Evolutionary conservation across 2,888 invertebrate species (phyloP).

Genomic region (Athalia circularis): DNA sequence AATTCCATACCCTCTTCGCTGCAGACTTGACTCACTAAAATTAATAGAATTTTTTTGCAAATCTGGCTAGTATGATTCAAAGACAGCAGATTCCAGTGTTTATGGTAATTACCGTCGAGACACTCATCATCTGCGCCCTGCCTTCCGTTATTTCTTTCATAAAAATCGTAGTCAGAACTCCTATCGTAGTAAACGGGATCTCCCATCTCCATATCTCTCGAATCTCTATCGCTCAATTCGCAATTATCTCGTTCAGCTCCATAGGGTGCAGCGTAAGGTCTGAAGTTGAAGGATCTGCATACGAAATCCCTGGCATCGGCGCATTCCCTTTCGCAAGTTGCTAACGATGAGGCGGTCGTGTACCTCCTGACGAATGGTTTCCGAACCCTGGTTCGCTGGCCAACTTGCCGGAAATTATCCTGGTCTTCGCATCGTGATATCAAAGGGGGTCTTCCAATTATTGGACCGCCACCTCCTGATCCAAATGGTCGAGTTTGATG

Average conservation of each 20-base stretch:
- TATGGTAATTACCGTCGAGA: conserved; percentile 83
- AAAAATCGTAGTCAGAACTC: conserved; percentile 89
- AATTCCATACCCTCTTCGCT: conserved; percentile 97
- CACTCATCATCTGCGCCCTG: conserved; percentile 85
- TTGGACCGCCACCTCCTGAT: conserved; percentile 69
- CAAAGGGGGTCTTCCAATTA: conserved; percentile 72
- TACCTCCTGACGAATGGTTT: conserved; percentile 86
- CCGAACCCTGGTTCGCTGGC: conserved; percentile 85
- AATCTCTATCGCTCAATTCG: conserved; percentile 91
- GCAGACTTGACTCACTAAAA: conserved; percentile 90
- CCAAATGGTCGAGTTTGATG: conserved; percentile 68
- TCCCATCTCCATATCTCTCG: conserved; percentile 87
- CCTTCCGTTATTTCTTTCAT: conserved; percentile 85
- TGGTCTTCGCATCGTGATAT: conserved; percentile 85
- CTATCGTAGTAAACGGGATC: conserved; percentile 91
- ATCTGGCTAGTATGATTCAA: neutral
- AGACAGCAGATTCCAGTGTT: neutral
- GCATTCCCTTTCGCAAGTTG: conserved; percentile 90
- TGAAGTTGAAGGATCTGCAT: conserved; percentile 91
- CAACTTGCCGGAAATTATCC: conserved; percentile 89
- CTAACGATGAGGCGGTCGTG: conserved; percentile 83
- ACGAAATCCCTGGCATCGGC: conserved; percentile 88
- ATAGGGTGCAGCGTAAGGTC: conserved; percentile 80
- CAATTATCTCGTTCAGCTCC: conserved; percentile 87
- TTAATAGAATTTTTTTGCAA: conserved; percentile 49